Base-by-base conservation (phyloP, 2,113 vertebrate species). In the Electrona antarctica region DNA sequence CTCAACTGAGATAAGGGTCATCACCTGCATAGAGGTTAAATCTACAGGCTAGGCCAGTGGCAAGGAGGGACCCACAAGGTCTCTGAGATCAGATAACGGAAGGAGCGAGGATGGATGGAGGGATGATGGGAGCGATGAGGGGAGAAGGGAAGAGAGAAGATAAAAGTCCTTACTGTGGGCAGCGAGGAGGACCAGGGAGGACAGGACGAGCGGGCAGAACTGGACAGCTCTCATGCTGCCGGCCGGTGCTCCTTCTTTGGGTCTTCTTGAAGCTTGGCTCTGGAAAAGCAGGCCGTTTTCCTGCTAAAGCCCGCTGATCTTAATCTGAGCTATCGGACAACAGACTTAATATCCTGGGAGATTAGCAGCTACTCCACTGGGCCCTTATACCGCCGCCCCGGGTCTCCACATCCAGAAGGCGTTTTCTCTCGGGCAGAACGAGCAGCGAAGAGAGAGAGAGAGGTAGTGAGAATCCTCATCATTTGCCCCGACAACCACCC, bases 121-220 rank as follows among this genome's bases (percentile, higher is more conserved):
- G 11, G 0, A 47, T 55, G 10, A 8, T 15, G 33, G 8, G 50
- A 48, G 41, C 11, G 33, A 10, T 4, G 41, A 28, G 55, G 2
- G 55, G 52, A 61, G 4, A 71, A 45, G 9, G 50, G 3, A 56
- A 14, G 33, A 21, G 8, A 7, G 11, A 55, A 28, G 66, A 15
- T 7, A 62, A 76, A 29, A 8, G 9, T 79, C 85, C 94, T 95
- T 93, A 95, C 95, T 89, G 87, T 92, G 72, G 60, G 71, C 77
- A 73, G 82, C 52, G 7, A 94, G 88, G 79, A 94, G 69, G 67
- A 91, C 67, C 70, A 91, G 9, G 84, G 80, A 86, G 83, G 78
- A 54, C 88, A 93, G 80, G 70, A 90, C 77, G 48, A 89, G 56
- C 46, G 88, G 85, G 79, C 86, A 91, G 85, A 69, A 80, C 12